Percentiles rank a stretch among this genome's conserved stretches.
Conservation (phyloP, 2,113 vertebrate genomes). For the Nothobranchius kuhntae region DNA sequence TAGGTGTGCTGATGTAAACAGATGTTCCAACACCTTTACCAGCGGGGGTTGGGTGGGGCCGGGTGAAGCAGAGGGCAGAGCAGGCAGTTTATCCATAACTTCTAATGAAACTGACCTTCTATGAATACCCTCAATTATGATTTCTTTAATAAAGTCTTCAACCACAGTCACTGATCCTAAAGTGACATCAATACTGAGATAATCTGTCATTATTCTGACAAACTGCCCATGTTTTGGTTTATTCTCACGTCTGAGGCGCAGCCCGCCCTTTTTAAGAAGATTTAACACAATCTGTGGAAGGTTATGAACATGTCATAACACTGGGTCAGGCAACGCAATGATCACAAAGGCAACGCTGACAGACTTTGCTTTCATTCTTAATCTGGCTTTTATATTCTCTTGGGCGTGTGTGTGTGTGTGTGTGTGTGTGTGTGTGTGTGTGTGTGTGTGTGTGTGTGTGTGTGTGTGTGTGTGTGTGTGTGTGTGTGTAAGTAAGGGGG, state of each 20-base stretch:
- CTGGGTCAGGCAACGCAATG: conserved; percentile 51
- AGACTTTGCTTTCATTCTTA: conserved; percentile 63
- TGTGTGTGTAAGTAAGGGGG: conserved; percentile 17
- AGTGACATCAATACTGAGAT: conserved; percentile 40
- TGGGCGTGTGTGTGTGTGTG: conserved; percentile 37
- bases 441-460: conserved; percentile 1
- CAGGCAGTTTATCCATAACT: conserved; percentile 43
- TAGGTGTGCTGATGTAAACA: conserved; percentile 49
- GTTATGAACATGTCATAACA: conserved; percentile 63
- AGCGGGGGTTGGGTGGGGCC: conserved; percentile 1
- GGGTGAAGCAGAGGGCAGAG: conserved; percentile 26
- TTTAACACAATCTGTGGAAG: conserved; percentile 57
- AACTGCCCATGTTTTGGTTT: conserved; percentile 60
- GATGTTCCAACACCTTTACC: conserved; percentile 52
- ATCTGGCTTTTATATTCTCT: conserved; percentile 68
- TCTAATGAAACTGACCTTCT: conserved; percentile 72
- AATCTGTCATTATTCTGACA: conserved; percentile 36
- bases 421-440: conserved; percentile 28
- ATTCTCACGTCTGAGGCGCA: conserved; percentile 57
- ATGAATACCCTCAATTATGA: conserved; percentile 72
- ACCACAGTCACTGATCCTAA: conserved; percentile 55
- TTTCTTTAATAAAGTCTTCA: conserved; percentile 71
- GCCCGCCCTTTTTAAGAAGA: conserved; percentile 43
- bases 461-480: conserved; percentile 24
- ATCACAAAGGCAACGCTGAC: conserved; percentile 62